Base-by-base conservation (phyloP, 64 coral and sea anemone genomes). In the Astreopora myriophthalma region DNA sequence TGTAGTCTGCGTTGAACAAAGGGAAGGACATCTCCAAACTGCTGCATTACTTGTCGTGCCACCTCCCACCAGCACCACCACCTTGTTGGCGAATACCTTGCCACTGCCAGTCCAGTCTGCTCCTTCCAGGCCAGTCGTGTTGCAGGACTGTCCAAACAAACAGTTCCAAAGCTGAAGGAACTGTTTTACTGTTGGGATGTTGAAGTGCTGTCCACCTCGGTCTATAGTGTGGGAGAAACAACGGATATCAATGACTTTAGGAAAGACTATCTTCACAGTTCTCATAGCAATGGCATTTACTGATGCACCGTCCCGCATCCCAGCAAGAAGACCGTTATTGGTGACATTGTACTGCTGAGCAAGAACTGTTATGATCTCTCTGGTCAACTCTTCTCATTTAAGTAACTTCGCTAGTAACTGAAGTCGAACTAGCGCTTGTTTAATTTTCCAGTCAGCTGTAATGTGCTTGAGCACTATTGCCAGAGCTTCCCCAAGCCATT, bases 11-110 rank as follows among this genome's bases (percentile, higher is more conserved):
- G 11, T 91, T 91, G 77, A 6, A 91, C 30, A 19, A 84, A 91
- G 70, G 63, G 89, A 13, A 39, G 77, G 66, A 84, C 69, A 60
- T 91, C 89, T 20, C 60, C 89, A 49, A 84, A 91, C 37, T 91
- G 76, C 17, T 84, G 36, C 89, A 91, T 91, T 23, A 84, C 17
- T 27, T 91, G 89, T 13, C 83, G 48, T 84, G 89, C 78, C 6
- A 91, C 79, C 14, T 84, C 89, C 89, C 89, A 91, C 89, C 89
- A 91, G 77, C 76, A 84, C 89, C 89, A 91, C 89, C 77, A 91
- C 76, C 89, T 73, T 40, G 78, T 91, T 58, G 89, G 89, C 19
- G 79, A 83, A 25, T 91, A 91, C 23, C 25, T 70, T 58, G 69
- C 51, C 24, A 24, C 82, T 20, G 89, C 51, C 4, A 84, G n/a